Conservation (phyloP, 2,113 vertebrate species). For the Dromiciops gliroides region DNA sequence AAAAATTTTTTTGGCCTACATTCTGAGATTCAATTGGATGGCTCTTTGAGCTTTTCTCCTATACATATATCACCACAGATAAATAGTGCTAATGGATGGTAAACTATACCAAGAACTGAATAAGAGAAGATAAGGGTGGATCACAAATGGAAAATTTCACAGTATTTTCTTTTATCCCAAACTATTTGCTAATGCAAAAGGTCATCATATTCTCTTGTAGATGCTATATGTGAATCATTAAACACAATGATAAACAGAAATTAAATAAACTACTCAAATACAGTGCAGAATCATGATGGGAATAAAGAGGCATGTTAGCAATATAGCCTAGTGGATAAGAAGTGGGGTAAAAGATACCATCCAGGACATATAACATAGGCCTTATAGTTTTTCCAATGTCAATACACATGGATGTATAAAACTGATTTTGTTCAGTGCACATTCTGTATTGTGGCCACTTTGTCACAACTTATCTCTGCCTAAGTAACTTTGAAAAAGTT, state of each 20-base stretch:
- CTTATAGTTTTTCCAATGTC: neutral
- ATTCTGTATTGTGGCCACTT: neutral
- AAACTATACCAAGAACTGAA: neutral
- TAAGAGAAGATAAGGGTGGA: neutral
- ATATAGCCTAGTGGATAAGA: neutral
- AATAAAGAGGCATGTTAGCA: neutral
- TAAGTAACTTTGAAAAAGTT: neutral
- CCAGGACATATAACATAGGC: neutral
- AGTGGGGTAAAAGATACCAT: neutral
- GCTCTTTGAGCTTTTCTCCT: neutral
- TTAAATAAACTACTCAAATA: neutral
- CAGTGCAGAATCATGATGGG: neutral
- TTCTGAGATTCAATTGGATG: neutral
- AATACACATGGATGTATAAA: neutral
- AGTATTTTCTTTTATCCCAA: neutral
- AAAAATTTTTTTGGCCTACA: neutral
- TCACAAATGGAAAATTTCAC: neutral
- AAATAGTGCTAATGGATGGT: neutral
- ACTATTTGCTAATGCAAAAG: neutral
- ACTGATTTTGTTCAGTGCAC: neutral
- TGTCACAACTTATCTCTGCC: neutral
- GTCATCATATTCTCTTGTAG: neutral
- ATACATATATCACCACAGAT: neutral
- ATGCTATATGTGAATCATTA: neutral
- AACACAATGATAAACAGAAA: neutral